A percentile compares a stretch with the other conserved stretches of the same genome.
These are phyloP conservation scores for Caranx melampygus DNA, from an alignment of 2,113 vertebrate genomes.

Conservation along the genomic window DNA sequence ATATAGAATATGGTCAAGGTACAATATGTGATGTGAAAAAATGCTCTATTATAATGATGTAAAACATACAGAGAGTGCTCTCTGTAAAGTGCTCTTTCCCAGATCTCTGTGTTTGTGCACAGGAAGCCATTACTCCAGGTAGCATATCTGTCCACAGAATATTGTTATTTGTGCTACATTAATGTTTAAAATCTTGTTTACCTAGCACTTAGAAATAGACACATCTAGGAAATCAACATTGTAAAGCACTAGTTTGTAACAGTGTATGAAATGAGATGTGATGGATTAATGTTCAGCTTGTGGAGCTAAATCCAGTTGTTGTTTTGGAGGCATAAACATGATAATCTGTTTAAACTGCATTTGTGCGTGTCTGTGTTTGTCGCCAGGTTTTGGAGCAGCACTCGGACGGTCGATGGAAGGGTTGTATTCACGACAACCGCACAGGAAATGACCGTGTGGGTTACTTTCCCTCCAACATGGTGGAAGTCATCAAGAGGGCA, in stretches of 20 bases:
- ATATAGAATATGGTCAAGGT: too few relatives aligned
- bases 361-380: slow-evolving; percentile 1
- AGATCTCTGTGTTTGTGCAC: too few relatives aligned
- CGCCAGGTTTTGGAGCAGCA: slow-evolving; percentile 96
- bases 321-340: neutral
- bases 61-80: too few relatives aligned
- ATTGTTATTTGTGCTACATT: too few relatives aligned
- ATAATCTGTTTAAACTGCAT: neutral
- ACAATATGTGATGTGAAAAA: neutral
- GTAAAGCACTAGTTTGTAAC: too few relatives aligned
- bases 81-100: too few relatives aligned
- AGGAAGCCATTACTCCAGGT: too few relatives aligned
- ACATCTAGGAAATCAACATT: neutral
- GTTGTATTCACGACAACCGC: slow-evolving; percentile 98
- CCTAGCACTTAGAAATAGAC: too few relatives aligned
- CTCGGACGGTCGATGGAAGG: slow-evolving; percentile 96
- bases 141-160: too few relatives aligned
- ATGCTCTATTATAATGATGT: too few relatives aligned
- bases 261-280: too few relatives aligned
- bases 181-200: too few relatives aligned
- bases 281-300: neutral
- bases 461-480: slow-evolving; percentile 97
- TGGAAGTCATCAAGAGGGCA: slow-evolving; percentile 97
- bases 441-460: slow-evolving; percentile 98
- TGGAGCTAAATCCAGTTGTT: neutral